A percentile compares a stretch with the other conserved stretches of the same genome.
phyloP scores from a whole-genome alignment of 1,140 invertebrate genomes.

The Cydia splendana region DNA sequence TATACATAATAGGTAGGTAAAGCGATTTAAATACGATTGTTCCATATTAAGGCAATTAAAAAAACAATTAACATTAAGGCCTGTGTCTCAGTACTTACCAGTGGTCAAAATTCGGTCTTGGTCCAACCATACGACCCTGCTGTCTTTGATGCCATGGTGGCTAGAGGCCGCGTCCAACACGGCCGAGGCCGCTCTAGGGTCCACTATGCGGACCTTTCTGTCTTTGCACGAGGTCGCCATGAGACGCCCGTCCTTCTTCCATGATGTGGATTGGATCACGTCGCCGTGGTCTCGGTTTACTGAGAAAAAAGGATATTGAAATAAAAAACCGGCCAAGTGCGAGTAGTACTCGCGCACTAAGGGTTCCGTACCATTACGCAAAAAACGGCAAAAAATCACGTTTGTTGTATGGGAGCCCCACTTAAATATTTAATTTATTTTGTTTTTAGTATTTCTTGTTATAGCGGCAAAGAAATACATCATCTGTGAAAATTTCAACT shows the following conservation, averaged over 20 bases:
- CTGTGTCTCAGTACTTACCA: conserved; percentile 65
- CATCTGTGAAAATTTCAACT: too few relatives aligned
- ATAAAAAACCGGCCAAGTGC: conserved; percentile 14
- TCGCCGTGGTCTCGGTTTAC: conserved; percentile 89
- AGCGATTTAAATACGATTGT: too few relatives aligned
- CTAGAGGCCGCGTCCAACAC: conserved; percentile 85
- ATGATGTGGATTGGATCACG: conserved; percentile 91
- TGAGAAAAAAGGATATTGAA: conserved; percentile 51
- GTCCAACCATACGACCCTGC: conserved; percentile 92
- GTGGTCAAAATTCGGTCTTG: conserved; percentile 91
- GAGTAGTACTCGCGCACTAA: too few relatives aligned
- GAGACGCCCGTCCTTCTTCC: conserved; percentile 90
- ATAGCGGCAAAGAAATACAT: too few relatives aligned
- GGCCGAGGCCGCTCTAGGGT: conserved; percentile 84
- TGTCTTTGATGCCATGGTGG: conserved; percentile 95
- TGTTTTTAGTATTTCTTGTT: too few relatives aligned
- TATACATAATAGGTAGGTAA: too few relatives aligned
- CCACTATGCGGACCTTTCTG: conserved; percentile 89
- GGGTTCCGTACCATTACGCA: too few relatives aligned
- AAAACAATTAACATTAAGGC: too few relatives aligned
- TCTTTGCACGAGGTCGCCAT: conserved; percentile 89
- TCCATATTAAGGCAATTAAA: too few relatives aligned
- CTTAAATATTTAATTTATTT: too few relatives aligned
- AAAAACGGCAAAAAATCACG: too few relatives aligned
- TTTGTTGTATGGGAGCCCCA: too few relatives aligned